Conservation (phyloP, 2,888 invertebrate genomes). For the Ichneumoninae sp. region DNA sequence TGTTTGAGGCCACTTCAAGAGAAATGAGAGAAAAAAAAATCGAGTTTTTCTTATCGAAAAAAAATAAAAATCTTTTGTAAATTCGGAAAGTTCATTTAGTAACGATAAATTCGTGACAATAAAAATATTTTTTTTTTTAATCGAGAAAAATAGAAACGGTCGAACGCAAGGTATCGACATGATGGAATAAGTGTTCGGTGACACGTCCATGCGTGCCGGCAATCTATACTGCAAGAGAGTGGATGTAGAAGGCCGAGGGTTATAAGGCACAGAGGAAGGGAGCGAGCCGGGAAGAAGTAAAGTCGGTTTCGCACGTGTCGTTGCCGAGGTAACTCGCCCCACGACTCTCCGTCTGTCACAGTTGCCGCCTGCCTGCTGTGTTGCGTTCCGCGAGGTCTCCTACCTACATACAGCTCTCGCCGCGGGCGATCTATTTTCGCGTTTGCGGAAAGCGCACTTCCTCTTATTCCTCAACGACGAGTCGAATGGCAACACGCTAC, state of each 20-base stretch:
- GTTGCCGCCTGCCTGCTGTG: constrained; percentile 31
- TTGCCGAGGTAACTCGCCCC: constrained; percentile 62
- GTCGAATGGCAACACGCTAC: constrained; percentile 37
- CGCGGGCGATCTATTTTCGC: constrained; percentile 75
- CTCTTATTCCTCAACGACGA: constrained; percentile 53
- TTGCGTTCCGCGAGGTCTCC: constrained; percentile 25
- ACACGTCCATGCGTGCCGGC: constrained; percentile 5
- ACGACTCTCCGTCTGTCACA: constrained; percentile 44
- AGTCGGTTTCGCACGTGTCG: constrained; percentile 59
- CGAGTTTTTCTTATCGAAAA: not conserved
- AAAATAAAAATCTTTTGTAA: not conserved
- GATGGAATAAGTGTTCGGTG: constrained; percentile 1
- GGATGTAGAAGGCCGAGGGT: constrained; percentile 10
- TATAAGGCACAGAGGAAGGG: not conserved
- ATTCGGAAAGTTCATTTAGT: not conserved
- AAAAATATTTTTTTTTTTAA: not conserved
- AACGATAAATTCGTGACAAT: not conserved
- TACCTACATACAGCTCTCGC: constrained; percentile 17
- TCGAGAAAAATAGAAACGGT: not conserved
- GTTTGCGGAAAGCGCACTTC: constrained; percentile 73
- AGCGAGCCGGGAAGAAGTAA: constrained; percentile 20
- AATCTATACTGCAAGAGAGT: constrained; percentile 9
- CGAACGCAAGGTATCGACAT: constrained; percentile 1
- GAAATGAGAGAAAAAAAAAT: not conserved
- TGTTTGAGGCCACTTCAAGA: not conserved